Evolutionary conservation across 2,888 invertebrate species (phyloP).

Genomic region (Nomada fucata): DNA sequence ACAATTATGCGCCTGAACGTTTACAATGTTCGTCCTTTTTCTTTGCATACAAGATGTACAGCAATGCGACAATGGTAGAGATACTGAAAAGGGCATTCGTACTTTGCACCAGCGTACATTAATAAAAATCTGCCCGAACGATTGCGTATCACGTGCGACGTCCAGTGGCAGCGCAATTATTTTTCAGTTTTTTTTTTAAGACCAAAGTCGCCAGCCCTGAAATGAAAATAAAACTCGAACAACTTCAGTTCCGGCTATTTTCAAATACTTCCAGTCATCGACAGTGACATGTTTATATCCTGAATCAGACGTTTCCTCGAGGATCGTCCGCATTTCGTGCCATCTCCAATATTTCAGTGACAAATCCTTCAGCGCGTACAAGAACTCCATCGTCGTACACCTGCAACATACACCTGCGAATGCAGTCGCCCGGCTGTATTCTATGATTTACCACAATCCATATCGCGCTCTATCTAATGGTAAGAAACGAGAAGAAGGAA

Average conservation of each 20-base stretch:
- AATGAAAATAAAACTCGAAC: not conserved
- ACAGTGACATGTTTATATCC: constrained; percentile 67
- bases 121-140: too few species aligned
- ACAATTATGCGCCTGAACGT: too few species aligned
- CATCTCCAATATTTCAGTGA: constrained; percentile 55
- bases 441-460: constrained; percentile 35
- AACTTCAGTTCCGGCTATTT: constrained; percentile 54
- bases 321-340: constrained; percentile 32
- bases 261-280: constrained; percentile 48
- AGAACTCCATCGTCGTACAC: constrained; percentile 6
- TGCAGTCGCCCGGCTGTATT: constrained; percentile 22
- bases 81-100: too few species aligned
- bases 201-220: too few species aligned
- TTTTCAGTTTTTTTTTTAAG: too few species aligned
- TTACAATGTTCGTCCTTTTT: too few species aligned
- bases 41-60: too few species aligned
- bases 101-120: too few species aligned
- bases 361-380: constrained; percentile 15
- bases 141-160: too few species aligned
- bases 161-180: too few species aligned
- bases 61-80: too few species aligned
- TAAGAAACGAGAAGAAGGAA: constrained; percentile 39
- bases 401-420: constrained; percentile 21
- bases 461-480: constrained; percentile 54
- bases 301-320: constrained; percentile 37